Conservation (phyloP, 2,888 invertebrate species). For the Cataglyphis rosenhaueri region DNA sequence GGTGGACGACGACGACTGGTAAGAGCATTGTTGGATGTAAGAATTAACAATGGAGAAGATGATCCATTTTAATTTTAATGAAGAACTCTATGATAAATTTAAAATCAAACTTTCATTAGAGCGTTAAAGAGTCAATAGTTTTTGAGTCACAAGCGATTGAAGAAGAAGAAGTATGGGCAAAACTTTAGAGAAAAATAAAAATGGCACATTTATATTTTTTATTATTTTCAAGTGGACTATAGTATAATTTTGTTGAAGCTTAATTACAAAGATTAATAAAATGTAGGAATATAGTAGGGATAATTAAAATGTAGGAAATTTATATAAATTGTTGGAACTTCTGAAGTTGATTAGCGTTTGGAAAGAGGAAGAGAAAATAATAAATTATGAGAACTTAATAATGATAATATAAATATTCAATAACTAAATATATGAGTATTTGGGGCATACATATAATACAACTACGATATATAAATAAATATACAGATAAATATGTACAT, state of each 20-base stretch:
- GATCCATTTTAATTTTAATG: not conserved
- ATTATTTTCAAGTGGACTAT: not conserved
- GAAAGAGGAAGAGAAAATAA: not conserved
- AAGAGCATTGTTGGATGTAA: not conserved
- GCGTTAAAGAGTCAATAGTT: not conserved
- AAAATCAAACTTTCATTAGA: not conserved
- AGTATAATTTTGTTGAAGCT: not conserved
- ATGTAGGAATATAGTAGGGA: too few relatives aligned
- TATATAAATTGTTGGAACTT: slow-evolving; percentile 20
- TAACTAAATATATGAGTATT: not conserved
- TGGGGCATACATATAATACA: not conserved
- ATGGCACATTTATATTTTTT: not conserved
- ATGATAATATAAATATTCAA: not conserved
- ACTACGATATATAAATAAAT: not conserved
- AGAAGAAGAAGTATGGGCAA: not conserved
- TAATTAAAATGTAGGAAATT: not conserved
- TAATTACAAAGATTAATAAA: not conserved
- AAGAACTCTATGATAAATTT: not conserved
- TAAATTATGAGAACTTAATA: not conserved
- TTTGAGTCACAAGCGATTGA: not conserved
- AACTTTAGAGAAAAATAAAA: not conserved
- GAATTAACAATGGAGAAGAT: not conserved
- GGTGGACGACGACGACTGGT: not conserved
- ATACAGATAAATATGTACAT: not conserved
- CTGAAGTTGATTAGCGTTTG: not conserved